Conservation (phyloP, 2,888 invertebrate species). For the Conistra vaccinii region DNA sequence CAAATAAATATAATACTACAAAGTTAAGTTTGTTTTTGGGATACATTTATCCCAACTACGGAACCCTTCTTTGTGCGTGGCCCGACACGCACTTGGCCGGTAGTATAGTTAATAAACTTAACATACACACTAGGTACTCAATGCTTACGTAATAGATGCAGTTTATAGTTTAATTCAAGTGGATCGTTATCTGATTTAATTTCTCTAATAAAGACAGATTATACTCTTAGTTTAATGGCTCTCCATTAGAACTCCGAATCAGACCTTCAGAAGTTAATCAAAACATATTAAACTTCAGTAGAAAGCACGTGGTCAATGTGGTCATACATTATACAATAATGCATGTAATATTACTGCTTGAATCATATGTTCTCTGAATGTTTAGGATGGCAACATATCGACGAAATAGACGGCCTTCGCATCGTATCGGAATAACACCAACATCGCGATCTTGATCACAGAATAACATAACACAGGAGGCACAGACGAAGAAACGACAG, state of each 20-base stretch:
- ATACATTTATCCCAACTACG: too few relatives aligned
- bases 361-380: conserved; percentile 13
- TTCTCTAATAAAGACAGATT: not conserved
- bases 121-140: not conserved
- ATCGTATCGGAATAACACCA: conserved; percentile 36
- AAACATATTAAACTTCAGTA: not conserved
- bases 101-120: not conserved
- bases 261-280: not conserved
- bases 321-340: not conserved
- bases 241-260: conserved; percentile 1
- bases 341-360: not conserved
- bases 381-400: conserved; percentile 10
- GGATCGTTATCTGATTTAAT: not conserved
- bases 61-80: too few relatives aligned
- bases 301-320: not conserved
- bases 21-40: too few relatives aligned
- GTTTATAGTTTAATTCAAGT: not conserved
- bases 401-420: conserved; percentile 54
- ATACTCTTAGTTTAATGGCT: conserved; percentile 4
- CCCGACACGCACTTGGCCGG: too few relatives aligned
- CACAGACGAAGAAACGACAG: not conserved
- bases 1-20: too few relatives aligned
- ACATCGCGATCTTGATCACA: conserved; percentile 10
- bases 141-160: not conserved
- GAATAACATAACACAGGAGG: not conserved